Base-by-base conservation (phyloP, 2,113 vertebrate genomes). In the Petromus typicus region DNA sequence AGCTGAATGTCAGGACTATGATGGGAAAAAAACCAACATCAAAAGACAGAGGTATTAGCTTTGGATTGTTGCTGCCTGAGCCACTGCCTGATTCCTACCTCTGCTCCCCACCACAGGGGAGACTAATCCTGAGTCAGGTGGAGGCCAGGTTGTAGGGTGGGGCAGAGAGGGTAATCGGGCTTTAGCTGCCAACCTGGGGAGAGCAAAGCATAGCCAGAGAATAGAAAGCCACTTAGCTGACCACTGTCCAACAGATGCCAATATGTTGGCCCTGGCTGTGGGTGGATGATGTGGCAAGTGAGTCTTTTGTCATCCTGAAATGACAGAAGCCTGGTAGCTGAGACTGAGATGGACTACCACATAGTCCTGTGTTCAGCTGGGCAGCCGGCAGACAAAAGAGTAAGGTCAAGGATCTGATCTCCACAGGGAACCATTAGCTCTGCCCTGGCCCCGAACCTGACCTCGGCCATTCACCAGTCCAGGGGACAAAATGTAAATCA, bases 1-100 rank as follows among this genome's bases (percentile, higher is more conserved):
- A 97, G 97, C 97, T 97, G 97, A 97, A 96, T 97, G 96, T 97
- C 97, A 97, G 91, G 95, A 91, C 97, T 27, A 1, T 91, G 91
- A 97, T 97, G 93, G 90, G 9, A 34, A 95, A 96, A 96, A 91
- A 95, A 93, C 89, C 94, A 97, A 94, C 97, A 97, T 97, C 96
- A 96, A 97, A 97, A 94, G 96, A 92, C 92, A 97, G 86, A 91
- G 79, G 93, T 67, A 89, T 96, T 97, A 81, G 91, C 95, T 97
- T 86, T 7, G 18, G 91, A 63, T 93, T 95, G 86, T 80, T 94
- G 93, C 86, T 71, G 86, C 57, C 64, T 91, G 93, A 86, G 95
- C 66, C 61, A 40, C 43, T 48, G 88, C 63, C 91, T n/a, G 91
- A 69, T 59, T 96, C 75, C 94, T 93, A 91, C 79, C 86, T 96